Evolutionary conservation across 2,113 vertebrate genomes (phyloP), one percentile per base, ranked within the genome.

Genomic region (Lonchura striata): DNA sequence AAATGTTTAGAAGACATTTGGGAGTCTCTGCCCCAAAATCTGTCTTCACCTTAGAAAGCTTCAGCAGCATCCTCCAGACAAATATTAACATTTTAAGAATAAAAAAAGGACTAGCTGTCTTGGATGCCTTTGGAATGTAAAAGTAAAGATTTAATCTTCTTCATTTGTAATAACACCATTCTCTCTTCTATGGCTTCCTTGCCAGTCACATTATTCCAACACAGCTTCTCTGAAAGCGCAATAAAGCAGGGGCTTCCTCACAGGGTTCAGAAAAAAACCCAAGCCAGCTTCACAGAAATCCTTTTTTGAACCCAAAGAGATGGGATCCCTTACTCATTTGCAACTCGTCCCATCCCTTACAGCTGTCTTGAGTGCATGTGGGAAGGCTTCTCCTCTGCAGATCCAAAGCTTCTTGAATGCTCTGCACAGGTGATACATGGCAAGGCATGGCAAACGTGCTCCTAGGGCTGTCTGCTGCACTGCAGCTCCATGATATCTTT

Each of bases 111-210:
- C 17, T 30, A 74, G 13, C 37, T 59, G 39, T 82, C 80, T 59
- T 8, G 4, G 74, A 91, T 92, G 74, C 41, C 17, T 92, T 92
- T 90, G 94, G 86, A 97, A 94, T 94, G 95, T 88, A 65, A 50
- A 78, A 88, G 60, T 61, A 82, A 86, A 83, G 27, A 18, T 93
- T 81, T 82, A 19, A 31, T 88, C 64, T 85, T 90, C 70, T 74
- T n/a, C 18, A 30, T 59, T 83, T 56, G 30, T 49, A 60, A 20
- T 28, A 86, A 61, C 11, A n/a, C 23, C 30, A 8, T 60, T 82
- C 28, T 74, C 18, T 78, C 41, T 63, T 27, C 74, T 84, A 2
- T 21, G 44, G 39, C 59, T 82, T 78, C 31, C 28, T 30, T 76
- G 28, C 33, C 47, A 35, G 60, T 57, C 53, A 21, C 31, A 47